These are phyloP conservation scores for Rhinoptilus africanus DNA, from an alignment of 2,113 vertebrate species.

Conservation along the genomic window DNA sequence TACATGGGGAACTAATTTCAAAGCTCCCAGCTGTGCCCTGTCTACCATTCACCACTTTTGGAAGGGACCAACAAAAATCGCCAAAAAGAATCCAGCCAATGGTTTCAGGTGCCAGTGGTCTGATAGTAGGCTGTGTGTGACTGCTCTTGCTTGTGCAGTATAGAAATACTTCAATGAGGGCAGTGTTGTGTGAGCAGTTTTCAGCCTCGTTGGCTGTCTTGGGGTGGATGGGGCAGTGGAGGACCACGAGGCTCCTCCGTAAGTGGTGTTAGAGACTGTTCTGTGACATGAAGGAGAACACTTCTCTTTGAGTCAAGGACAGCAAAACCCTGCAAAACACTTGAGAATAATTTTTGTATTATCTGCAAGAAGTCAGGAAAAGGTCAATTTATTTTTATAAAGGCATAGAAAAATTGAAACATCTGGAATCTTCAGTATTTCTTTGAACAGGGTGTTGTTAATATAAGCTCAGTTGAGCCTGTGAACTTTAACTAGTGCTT, in stretches of 20 bases:
- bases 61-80: background rate
- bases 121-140: rapidly evolving
- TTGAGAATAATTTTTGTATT: background rate
- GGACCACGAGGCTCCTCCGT: rapidly evolving
- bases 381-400: background rate
- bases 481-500: background rate
- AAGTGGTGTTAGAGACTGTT: background rate
- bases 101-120: background rate
- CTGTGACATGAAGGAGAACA: rapidly evolving
- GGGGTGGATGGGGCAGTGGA: background rate
- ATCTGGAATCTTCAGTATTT: background rate
- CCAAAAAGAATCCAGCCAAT: background rate
- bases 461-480: background rate
- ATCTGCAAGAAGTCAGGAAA: background rate
- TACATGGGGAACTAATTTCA: background rate
- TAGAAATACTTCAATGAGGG: background rate
- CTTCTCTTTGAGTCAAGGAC: background rate
- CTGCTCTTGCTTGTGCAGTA: background rate
- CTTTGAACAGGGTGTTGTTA: background rate
- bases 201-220: rapidly evolving
- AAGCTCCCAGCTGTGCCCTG: background rate
- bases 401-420: background rate
- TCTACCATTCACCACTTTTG: background rate
- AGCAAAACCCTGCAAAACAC: background rate
- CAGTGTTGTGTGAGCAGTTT: background rate